Percentiles rank a stretch among this genome's conserved stretches.
phyloP scores from a whole-genome alignment of 2,797 vertebrate species.

The Pseudomugil tenellus region DNA sequence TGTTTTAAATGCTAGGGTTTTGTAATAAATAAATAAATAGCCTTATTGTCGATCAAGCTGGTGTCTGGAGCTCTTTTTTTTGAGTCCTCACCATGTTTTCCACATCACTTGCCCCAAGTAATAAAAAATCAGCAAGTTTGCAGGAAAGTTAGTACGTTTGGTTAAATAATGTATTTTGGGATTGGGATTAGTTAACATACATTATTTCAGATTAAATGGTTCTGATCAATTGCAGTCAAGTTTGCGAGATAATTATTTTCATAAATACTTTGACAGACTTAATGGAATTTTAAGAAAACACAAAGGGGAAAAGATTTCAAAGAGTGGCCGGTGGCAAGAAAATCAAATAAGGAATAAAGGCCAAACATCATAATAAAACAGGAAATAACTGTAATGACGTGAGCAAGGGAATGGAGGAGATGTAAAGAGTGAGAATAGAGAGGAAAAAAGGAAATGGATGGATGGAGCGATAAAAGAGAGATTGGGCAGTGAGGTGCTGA shows the following conservation, averaged over 20 bases:
- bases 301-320: neutral
- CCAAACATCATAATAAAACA: conserved; percentile 14
- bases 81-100: too few species aligned
- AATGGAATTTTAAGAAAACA: neutral
- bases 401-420: conserved; percentile 26
- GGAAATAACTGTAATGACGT: conserved; percentile 7
- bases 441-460: neutral
- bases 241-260: neutral
- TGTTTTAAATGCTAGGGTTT: too few species aligned
- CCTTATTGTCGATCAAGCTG: too few species aligned
- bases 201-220: too few species aligned
- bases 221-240: neutral
- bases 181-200: too few species aligned
- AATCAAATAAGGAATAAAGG: neutral
- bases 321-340: too few species aligned
- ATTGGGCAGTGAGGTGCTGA: conserved; percentile 56
- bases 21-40: too few species aligned
- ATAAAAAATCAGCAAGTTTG: too few species aligned
- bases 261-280: neutral
- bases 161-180: too few species aligned
- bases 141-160: too few species aligned
- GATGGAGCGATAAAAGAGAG: conserved; percentile 43
- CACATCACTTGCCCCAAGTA: too few species aligned
- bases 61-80: too few species aligned
- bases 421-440: neutral